Percentiles rank a stretch among this genome's conserved stretches.
Conservation (phyloP, 2,113 vertebrate genomes). For the Acrocephalus kingi region DNA sequence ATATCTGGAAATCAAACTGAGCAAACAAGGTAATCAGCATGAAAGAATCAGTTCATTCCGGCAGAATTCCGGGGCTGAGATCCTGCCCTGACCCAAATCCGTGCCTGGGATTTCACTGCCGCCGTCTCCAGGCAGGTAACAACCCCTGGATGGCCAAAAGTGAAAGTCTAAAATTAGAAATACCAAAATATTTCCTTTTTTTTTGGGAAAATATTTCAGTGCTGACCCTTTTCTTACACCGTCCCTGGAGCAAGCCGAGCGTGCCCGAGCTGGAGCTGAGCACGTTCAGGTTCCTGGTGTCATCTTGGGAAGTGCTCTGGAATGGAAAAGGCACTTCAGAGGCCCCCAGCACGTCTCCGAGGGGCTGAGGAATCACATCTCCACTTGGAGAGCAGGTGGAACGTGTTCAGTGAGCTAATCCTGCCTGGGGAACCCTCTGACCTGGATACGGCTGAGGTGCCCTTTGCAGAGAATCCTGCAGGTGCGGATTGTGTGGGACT, state of each 20-base stretch:
- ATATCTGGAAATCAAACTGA: neutral
- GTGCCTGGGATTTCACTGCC: neutral
- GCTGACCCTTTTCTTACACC: neutral
- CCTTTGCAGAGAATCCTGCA: neutral
- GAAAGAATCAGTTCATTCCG: neutral
- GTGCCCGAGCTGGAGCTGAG: neutral
- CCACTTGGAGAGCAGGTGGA: neutral
- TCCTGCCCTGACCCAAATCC: neutral
- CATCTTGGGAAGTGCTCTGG: neutral
- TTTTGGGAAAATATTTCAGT: neutral
- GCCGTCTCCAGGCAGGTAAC: neutral
- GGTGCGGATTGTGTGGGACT: neutral
- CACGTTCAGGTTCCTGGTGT: neutral
- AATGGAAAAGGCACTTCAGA: neutral
- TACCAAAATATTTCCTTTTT: neutral
- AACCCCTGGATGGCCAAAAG: neutral
- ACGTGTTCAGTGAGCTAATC: neutral
- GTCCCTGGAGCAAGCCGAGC: neutral
- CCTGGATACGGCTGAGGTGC: neutral
- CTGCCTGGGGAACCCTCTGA: neutral
- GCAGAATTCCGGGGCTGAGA: neutral
- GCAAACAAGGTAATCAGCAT: neutral
- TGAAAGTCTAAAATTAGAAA: neutral
- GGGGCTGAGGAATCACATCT: neutral
- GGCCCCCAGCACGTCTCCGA: neutral